Evolutionary conservation across 2,888 invertebrate genomes (phyloP).

Genomic region (Macrophya alboannulata): DNA sequence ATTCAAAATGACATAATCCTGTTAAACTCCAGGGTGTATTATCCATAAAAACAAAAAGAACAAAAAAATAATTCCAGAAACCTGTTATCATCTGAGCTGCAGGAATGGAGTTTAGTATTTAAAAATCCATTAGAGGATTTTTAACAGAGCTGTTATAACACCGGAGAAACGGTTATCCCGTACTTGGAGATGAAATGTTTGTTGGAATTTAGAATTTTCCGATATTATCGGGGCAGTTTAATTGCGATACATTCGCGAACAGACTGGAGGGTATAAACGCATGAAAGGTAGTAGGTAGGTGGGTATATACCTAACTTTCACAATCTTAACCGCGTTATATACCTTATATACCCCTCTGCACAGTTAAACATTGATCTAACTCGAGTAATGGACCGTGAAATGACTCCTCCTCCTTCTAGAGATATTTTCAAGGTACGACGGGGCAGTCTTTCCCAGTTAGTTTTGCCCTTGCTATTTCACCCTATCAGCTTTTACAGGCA

Average conservation of each 20-base stretch:
- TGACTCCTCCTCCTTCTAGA: slow-evolving; percentile 4
- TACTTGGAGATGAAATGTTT: slow-evolving; percentile 14
- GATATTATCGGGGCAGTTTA: not conserved
- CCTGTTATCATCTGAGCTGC: slow-evolving; percentile 28
- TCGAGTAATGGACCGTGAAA: slow-evolving; percentile 41
- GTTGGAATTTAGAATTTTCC: not conserved
- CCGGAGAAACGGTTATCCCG: slow-evolving; percentile 8
- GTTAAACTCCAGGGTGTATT: not conserved
- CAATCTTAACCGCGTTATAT: slow-evolving; percentile 12
- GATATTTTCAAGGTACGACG: slow-evolving; percentile 19
- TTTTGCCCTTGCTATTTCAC: not conserved
- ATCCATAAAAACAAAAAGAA: not conserved
- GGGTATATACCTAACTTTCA: not conserved
- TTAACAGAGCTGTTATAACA: not conserved
- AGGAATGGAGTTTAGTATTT: slow-evolving; percentile 22
- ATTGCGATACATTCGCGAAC: not conserved
- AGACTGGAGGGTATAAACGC: not conserved
- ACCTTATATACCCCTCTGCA: not conserved
- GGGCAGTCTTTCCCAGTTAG: not conserved
- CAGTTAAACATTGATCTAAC: slow-evolving; percentile 44
- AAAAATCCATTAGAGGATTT: slow-evolving; percentile 42
- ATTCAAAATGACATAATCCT: slow-evolving; percentile 5
- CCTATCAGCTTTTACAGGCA: not conserved
- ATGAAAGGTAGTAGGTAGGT: not conserved
- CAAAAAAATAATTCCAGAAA: not conserved